Conservation (phyloP, 2,113 vertebrate species). For the Ursus arctos region DNA sequence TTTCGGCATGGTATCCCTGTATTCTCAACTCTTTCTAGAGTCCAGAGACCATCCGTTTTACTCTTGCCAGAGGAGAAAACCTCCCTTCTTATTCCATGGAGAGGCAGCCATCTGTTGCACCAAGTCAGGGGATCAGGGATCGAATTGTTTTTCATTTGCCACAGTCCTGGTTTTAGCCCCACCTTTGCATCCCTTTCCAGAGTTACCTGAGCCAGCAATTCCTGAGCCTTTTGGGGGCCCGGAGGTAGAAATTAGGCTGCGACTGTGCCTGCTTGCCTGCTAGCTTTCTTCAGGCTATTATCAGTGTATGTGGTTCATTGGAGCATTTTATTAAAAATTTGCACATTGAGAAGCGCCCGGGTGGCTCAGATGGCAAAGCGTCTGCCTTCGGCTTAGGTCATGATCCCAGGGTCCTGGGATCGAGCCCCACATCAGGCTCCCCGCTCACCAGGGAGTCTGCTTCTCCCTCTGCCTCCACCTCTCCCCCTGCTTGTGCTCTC, state of each 20-base stretch:
- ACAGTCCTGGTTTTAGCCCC: not conserved
- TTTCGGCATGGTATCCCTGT: not conserved
- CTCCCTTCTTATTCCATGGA: not conserved
- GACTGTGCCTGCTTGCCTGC: not conserved
- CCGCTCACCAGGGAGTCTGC: not conserved
- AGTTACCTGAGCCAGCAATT: not conserved
- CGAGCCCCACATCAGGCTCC: not conserved
- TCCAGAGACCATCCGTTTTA: not conserved
- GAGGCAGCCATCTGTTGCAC: not conserved
- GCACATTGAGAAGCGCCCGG: not conserved
- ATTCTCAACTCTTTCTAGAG: not conserved
- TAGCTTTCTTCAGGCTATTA: not conserved
- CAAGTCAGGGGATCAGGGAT: not conserved
- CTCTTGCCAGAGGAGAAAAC: not conserved
- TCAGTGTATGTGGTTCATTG: not conserved
- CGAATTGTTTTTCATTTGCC: conserved; percentile 8
- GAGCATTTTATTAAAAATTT: not conserved
- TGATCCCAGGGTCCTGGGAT: not conserved
- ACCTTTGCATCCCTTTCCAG: not conserved
- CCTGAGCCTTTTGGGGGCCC: not conserved
- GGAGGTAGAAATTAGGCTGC: not conserved
- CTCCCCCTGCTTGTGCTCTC: not conserved
- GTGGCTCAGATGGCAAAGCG: not conserved
- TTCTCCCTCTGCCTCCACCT: not conserved
- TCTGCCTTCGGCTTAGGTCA: not conserved